These are phyloP conservation scores for Holothuria leucospilota DNA, from an alignment of 53 echinoderm and acorn worm genomes.

Conservation along the genomic window DNA sequence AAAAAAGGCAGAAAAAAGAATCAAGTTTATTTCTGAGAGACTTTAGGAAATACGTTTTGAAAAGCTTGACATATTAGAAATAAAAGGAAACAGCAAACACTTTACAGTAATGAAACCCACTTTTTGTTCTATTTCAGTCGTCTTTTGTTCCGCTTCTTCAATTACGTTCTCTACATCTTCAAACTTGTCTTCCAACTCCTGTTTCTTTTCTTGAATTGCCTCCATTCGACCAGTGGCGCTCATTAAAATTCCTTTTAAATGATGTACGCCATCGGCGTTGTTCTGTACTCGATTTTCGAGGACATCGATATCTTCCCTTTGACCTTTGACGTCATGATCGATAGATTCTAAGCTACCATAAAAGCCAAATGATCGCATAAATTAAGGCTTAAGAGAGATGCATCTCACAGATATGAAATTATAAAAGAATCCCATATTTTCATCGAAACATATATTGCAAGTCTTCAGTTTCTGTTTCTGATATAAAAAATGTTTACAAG, in stretches of 20 bases:
- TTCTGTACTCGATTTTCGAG: conserved; percentile 65
- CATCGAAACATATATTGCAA: too few species aligned
- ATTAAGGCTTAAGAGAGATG: too few species aligned
- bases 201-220: conserved; percentile 69
- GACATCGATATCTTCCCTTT: conserved; percentile 65
- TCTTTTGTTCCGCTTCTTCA: conserved; percentile 67
- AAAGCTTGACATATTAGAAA: too few species aligned
- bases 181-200: conserved; percentile 68
- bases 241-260: conserved; percentile 62
- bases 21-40: too few species aligned
- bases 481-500: too few species aligned
- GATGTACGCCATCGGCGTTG: conserved; percentile 63
- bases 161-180: conserved; percentile 77
- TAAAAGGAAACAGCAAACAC: too few species aligned
- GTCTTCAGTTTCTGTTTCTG: too few species aligned
- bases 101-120: conserved; percentile 10
- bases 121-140: conserved; percentile 81
- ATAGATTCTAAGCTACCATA: conserved; percentile 64
- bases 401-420: too few species aligned
- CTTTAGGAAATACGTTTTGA: too few species aligned
- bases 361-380: too few species aligned
- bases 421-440: too few species aligned
- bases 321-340: conserved; percentile 66
- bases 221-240: conserved; percentile 62
- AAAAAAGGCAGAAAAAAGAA: too few species aligned